Evolutionary conservation across 1,140 invertebrate species (phyloP).

Genomic region (Zaprionus ornatus): DNA sequence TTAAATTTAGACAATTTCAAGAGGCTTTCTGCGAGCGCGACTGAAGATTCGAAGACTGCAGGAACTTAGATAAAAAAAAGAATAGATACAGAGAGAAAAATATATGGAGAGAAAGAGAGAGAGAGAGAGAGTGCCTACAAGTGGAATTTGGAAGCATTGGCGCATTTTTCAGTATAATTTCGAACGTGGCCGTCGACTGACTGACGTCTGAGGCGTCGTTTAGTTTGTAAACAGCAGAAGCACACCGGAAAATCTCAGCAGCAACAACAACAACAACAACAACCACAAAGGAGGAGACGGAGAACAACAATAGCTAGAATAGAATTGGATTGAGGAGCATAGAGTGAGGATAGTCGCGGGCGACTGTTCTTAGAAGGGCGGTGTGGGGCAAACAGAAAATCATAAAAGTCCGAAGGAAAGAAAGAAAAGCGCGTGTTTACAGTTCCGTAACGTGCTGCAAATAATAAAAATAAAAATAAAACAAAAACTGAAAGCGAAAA

Average conservation of each 20-base stretch:
- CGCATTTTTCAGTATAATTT: slow-evolving; percentile 79
- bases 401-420: background rate
- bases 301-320: slow-evolving; percentile 15
- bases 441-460: slow-evolving; percentile 35
- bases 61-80: slow-evolving; percentile 23
- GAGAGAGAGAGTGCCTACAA: slow-evolving; percentile 53
- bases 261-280: slow-evolving; percentile 30
- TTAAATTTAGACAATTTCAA: slow-evolving; percentile 76
- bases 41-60: slow-evolving; percentile 10
- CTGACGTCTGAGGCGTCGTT: slow-evolving; percentile 48
- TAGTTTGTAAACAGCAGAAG: slow-evolving; percentile 44
- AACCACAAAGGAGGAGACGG: slow-evolving; percentile 4
- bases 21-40: slow-evolving; percentile 50
- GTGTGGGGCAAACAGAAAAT: slow-evolving; percentile 14
- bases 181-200: slow-evolving; percentile 61
- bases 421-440: slow-evolving; percentile 58
- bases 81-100: background rate
- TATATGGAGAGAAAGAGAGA: slow-evolving; percentile 30
- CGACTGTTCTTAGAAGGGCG: slow-evolving; percentile 6
- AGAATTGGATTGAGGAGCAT: slow-evolving; percentile 15
- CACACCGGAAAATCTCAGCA: slow-evolving; percentile 46
- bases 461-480: slow-evolving; percentile 28
- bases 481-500: slow-evolving; percentile 6
- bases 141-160: slow-evolving; percentile 73
- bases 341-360: slow-evolving; percentile 21